These are phyloP conservation scores for Discoglossus pictus DNA, from an alignment of 2,797 vertebrate species.

Conservation along the genomic window DNA sequence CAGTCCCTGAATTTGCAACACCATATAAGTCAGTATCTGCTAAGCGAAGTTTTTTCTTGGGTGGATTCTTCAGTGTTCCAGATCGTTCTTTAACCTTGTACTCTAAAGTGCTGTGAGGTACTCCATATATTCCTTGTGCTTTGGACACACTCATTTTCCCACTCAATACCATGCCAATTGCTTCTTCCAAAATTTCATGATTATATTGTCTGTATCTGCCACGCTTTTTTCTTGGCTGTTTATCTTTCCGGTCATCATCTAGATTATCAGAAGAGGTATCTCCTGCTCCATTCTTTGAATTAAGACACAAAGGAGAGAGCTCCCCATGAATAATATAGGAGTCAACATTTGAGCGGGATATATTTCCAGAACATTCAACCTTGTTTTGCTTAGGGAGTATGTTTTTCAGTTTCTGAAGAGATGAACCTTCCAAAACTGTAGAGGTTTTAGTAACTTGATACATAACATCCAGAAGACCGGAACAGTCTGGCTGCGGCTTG, in stretches of 20 bases:
- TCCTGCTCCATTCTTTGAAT: slow-evolving; percentile 87
- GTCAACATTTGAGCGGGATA: slow-evolving; percentile 81
- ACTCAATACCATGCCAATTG: slow-evolving; percentile 94
- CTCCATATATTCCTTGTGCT: slow-evolving; percentile 97
- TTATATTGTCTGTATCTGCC: slow-evolving; percentile 96
- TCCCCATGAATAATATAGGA: slow-evolving; percentile 84
- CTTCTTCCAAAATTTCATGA: slow-evolving; percentile 97
- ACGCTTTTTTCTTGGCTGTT: slow-evolving; percentile 96
- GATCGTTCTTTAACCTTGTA: slow-evolving; percentile 99
- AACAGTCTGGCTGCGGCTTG: slow-evolving; percentile 82
- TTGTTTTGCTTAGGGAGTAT: slow-evolving; percentile 87
- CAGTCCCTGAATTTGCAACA: slow-evolving; percentile 94
- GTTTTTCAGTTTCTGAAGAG: slow-evolving; percentile 86
- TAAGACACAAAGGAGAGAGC: slow-evolving; percentile 86
- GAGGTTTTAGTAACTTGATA: slow-evolving; percentile 86
- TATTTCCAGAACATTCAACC: slow-evolving; percentile 80
- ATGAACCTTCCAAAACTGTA: slow-evolving; percentile 78
- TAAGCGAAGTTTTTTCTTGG: slow-evolving; percentile 95
- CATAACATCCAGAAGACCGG: slow-evolving; percentile 83
- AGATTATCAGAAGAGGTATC: slow-evolving; percentile 81
- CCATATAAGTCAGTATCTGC: slow-evolving; percentile 81
- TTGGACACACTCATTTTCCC: slow-evolving; percentile 99
- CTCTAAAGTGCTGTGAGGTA: slow-evolving; percentile 99
- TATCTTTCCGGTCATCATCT: slow-evolving; percentile 87
- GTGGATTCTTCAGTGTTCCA: slow-evolving; percentile 95